Evolutionary conservation across 1,140 invertebrate genomes (phyloP).

Genomic region (Dinoponera quadriceps): DNA sequence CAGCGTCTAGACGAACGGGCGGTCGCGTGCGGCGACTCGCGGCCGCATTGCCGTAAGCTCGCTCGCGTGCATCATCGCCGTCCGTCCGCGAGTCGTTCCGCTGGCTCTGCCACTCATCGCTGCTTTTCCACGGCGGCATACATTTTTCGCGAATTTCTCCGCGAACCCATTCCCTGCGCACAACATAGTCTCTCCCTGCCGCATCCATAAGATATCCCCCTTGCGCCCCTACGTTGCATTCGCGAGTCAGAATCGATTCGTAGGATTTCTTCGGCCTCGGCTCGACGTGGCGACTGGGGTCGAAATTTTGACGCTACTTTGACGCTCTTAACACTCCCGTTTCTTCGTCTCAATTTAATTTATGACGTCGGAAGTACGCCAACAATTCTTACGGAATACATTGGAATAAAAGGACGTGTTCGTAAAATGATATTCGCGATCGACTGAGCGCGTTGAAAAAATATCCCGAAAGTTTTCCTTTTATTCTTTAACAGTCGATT

Average conservation of each 20-base stretch:
- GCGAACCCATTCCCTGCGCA: not conserved
- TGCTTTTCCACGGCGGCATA: not conserved
- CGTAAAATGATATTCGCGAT: too few species aligned
- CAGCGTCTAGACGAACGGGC: constrained; percentile 38
- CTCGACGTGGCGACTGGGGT: not conserved
- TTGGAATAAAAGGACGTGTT: too few species aligned
- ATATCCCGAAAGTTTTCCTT: too few species aligned
- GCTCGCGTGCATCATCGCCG: constrained; percentile 42
- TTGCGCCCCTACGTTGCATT: not conserved
- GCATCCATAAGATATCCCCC: not conserved
- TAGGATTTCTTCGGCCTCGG: not conserved
- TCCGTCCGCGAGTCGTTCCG: constrained; percentile 4
- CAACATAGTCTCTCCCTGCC: too few species aligned
- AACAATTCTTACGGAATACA: too few species aligned
- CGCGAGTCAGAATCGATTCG: constrained; percentile 22
- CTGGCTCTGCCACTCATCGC: not conserved
- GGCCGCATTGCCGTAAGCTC: constrained; percentile 18
- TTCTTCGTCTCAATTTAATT: too few species aligned
- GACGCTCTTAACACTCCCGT: too few species aligned
- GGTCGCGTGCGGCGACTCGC: constrained; percentile 69
- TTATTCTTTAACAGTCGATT: too few species aligned
- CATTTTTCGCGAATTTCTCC: constrained; percentile 26
- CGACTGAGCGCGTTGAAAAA: too few species aligned
- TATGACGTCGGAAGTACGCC: too few species aligned
- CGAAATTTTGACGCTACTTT: too few species aligned